Percentiles rank a stretch among this genome's conserved stretches.
These are phyloP conservation scores for Petrocephalus schoutedeni DNA, from an alignment of 2,797 vertebrate species.

Conservation along the genomic window DNA sequence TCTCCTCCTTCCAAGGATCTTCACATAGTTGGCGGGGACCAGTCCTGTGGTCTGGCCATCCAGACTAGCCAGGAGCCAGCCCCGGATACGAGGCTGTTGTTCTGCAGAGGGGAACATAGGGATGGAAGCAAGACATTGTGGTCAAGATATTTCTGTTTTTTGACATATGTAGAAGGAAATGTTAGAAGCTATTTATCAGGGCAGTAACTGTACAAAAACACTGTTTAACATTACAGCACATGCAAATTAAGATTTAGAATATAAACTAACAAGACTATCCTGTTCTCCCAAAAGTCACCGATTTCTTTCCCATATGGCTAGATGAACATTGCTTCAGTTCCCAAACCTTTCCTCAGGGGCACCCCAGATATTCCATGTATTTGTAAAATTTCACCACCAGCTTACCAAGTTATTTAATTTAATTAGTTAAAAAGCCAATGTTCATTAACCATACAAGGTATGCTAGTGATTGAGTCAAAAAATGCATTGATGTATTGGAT, in stretches of 20 bases:
- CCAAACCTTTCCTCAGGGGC: not conserved
- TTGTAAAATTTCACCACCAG: not conserved
- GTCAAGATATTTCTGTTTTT: not conserved
- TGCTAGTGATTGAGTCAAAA: not conserved
- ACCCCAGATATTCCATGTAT: not conserved
- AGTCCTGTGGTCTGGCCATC: constrained; percentile 87
- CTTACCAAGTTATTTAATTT: not conserved
- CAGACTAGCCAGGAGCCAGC: constrained; percentile 88
- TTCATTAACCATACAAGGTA: not conserved
- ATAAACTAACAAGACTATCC: not conserved
- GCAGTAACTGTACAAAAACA: not conserved
- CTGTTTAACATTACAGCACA: not conserved
- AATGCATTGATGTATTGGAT: not conserved
- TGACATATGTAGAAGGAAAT: not conserved
- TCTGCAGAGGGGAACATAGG: constrained; percentile 58
- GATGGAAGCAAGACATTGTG: not conserved
- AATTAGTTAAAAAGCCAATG: not conserved
- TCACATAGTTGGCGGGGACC: constrained; percentile 89
- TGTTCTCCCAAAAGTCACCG: not conserved
- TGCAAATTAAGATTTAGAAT: not conserved
- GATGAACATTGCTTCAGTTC: not conserved
- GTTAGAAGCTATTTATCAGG: not conserved
- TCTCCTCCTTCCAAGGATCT: constrained; percentile 86
- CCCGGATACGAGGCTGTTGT: constrained; percentile 85
- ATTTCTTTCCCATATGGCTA: not conserved